These are phyloP conservation scores for Alexandromys oeconomus DNA, from an alignment of 2,797 vertebrate genomes.

Conservation along the genomic window DNA sequence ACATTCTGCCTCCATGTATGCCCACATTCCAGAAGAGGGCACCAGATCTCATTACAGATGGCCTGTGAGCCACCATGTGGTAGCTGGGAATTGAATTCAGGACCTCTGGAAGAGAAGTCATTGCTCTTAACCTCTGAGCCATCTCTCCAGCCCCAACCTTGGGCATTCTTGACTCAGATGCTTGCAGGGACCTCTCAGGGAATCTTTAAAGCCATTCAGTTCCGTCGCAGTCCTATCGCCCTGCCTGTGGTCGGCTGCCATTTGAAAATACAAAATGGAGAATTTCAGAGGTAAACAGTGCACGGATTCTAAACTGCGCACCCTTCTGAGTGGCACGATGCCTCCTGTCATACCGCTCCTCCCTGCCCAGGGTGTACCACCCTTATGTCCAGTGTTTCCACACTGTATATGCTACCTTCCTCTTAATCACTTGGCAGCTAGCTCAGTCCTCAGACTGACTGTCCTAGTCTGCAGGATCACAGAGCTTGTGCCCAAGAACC, in stretches of 20 bases:
- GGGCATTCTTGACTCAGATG: neutral
- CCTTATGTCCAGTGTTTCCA: neutral
- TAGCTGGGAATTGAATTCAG: too few species aligned
- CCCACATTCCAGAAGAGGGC: too few species aligned
- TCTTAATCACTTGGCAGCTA: neutral
- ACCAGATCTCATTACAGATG: too few species aligned
- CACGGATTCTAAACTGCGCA: too few species aligned
- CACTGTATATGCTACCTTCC: neutral
- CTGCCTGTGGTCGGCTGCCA: too few species aligned
- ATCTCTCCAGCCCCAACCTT: too few species aligned
- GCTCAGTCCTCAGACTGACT: neutral
- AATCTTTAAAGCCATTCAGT: neutral
- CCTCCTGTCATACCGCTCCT: fast-evolving
- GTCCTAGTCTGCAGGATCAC: too few species aligned
- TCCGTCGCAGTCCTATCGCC: neutral
- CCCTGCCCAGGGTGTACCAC: neutral
- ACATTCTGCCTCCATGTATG: too few species aligned
- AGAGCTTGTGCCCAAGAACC: neutral
- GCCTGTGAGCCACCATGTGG: too few species aligned
- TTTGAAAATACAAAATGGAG: neutral
- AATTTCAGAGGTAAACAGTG: neutral
- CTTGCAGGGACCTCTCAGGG: neutral
- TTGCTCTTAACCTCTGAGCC: too few species aligned
- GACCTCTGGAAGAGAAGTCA: too few species aligned
- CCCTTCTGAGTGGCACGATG: neutral